Base-by-base conservation (phyloP, 2,797 vertebrate genomes). In the Brotula barbata region DNA sequence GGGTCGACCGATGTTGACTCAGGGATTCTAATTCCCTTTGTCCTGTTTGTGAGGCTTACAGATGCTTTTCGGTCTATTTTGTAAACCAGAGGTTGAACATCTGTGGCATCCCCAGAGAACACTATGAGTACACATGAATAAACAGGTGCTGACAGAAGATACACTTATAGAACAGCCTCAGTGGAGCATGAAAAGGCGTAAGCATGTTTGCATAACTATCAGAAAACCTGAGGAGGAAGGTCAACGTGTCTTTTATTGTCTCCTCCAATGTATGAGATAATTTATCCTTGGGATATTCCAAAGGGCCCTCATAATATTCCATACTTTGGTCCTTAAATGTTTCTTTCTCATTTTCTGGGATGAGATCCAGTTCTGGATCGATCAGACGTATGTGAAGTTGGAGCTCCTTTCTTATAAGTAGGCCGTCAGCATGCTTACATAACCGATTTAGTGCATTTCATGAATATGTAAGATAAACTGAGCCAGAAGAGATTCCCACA, bases 361-460 rank as follows among this genome's bases (percentile, higher is more conserved):
- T 55, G 39, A 43, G 25, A 48, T 6, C 15, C 31, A 42, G 31
- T 33, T 11, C 31, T 33, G 6, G 31, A 11, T 11, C 11, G 31
- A 33, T 33, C 6, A 6, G 31, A 11, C 11, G 20, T 20, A n/a
- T 7, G 3, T 65, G 47, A 55, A n/a, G 7, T 49, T 47, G 10
- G 25, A 31, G 59, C 28, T 69, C 63, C 53, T 58, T 70, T 43
- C 17, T 13, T 50, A 67, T 69, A 83, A 78, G 75, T 72, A 71
- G 73, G 75, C 50, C 65, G 72, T 68, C 39, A 17, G 65, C 21
- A 11, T 23, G 6, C 23, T 85, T 87, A 80, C 50, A 53, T 77
- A 83, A 85, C 57, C n/a, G 60, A 78, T 68, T 66, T 48, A 70
- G 71, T 77, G 71, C 74, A 84, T 79, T 73, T 65, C 66, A 84